These are phyloP conservation scores for Nothobranchius furzeri DNA, from an alignment of 2,113 vertebrate species.

Conservation along the genomic window DNA sequence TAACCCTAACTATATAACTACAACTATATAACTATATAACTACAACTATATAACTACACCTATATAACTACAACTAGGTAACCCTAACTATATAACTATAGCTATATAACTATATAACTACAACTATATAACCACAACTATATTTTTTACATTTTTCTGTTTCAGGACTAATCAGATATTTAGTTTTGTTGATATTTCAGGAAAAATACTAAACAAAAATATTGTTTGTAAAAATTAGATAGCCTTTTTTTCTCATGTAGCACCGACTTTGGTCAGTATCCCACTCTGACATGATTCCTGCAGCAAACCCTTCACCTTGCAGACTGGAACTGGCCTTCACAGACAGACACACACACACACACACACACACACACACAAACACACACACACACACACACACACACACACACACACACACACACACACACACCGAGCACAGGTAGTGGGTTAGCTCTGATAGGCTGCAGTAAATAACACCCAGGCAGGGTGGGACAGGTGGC, in stretches of 20 bases:
- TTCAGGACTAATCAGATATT: neutral
- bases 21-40: too few species aligned
- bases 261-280: conserved; percentile 18
- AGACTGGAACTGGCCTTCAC: conserved; percentile 41
- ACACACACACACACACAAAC: conserved; percentile 5
- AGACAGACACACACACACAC: neutral
- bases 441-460: conserved; percentile 33
- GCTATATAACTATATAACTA: too few species aligned
- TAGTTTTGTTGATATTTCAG: neutral
- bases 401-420: conserved; percentile 4
- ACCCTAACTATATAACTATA: too few species aligned
- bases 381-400: neutral
- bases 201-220: neutral
- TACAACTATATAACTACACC: too few species aligned
- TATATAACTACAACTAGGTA: too few species aligned
- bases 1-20: too few species aligned
- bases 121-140: too few species aligned
- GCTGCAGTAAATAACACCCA: conserved; percentile 56
- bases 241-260: neutral
- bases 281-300: conserved; percentile 17
- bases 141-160: neutral
- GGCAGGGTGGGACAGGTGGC: conserved; percentile 26
- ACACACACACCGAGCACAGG: conserved; percentile 21
- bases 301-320: conserved; percentile 53
- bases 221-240: neutral